Base-by-base conservation (phyloP, 2,797 vertebrate species). In the Odontamblyopus lacepedii region DNA sequence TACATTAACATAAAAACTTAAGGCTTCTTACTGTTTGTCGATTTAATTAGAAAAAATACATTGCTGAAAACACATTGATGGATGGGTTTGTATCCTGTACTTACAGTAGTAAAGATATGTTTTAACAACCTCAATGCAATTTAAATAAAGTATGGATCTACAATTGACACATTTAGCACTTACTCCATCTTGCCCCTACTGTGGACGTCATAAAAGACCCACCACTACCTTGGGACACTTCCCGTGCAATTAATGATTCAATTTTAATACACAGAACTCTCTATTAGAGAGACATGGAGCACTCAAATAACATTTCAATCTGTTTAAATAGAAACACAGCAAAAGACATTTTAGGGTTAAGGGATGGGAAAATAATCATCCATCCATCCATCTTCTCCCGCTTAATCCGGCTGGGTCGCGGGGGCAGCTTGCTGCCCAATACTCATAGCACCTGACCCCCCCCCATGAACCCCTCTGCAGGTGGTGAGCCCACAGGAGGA, bases 181-280 rank as follows among this genome's bases (percentile, higher is more conserved):
- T 72, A 64, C 2, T 62, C 16, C 23, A 53, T 69, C 64, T 68
- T 71, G 65, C 5, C 19, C 38, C 26, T 29, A 23, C n/a, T 7
- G n/a, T 73, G 63, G 48, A 15, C 70, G 66, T 63, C 71, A 64
- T 57, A 8, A 57, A 56, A 5, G 4, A 55, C n/a, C 13, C 53
- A 71, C 32, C 18, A 7, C 18, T 8, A 60, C 23, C 63, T 63
- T 19, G 19, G 8, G 11, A 67, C 19, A 9, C 35, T 55, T 57
- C 55, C 53, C 1, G 2, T 29, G 18, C 50, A 18, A 66, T 41
- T 66, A 44, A 29, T 66, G 29, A 66, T 66, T 29, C 4, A 27
- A 48, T 48, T 9, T 48, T 6, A 2, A 16, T 6, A 16, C 13
- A 29, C 26, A 13, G 50, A 27, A 51, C 50, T 50, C 5, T 50